Base-by-base conservation (phyloP, 1,140 invertebrate species). In the Araneus ventricosus region DNA sequence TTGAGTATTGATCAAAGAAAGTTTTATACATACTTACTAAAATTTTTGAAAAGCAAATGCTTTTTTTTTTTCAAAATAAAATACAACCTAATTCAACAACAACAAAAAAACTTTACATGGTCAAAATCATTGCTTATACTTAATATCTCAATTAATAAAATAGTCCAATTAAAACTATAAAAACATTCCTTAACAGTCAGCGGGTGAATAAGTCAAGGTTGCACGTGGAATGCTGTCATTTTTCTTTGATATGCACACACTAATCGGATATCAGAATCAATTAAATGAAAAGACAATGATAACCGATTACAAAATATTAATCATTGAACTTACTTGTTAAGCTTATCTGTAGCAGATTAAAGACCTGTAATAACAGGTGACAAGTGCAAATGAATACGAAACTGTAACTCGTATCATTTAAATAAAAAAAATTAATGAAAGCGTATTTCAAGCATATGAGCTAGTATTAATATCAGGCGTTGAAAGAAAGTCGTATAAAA, bases 361-460 rank as follows among this genome's bases (percentile, higher is more conserved):
- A 14, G 24, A 67, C n/a, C n/a, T 27, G 24, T n/a, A 8, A 27
- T 27, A 30, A 67, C 63, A 10, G 63, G 24, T 67, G 63, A 67
- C 63, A 67, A 67, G 27, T 67, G 27, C 5, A 14, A 30, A 67
- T n/a, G 27, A 67, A 27, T 27, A 67, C 27, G 63, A 67, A 67
- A 67, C 63, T 27, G 24, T 59, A 67, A 67, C 63, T n/a, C n/a
- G 27, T 67, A 67, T 27, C 63, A 67, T 67, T 67, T 67, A 67
- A 7, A 52, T 52, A 14, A 8, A 52, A 52, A n/a, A 52, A 52
- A 52, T 52, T 52, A 52, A 52, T 14, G 45, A 52, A 52, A 52
- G 45, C 1, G 45, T 52, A 52, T 52, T 52, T 52, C 45, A 52
- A 14, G 45, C 45, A 14, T 52, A 14, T 52, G 14, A 4, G 45